Evolutionary conservation across 2,888 invertebrate species (phyloP).

Genomic region (Drosophila prolongata): DNA sequence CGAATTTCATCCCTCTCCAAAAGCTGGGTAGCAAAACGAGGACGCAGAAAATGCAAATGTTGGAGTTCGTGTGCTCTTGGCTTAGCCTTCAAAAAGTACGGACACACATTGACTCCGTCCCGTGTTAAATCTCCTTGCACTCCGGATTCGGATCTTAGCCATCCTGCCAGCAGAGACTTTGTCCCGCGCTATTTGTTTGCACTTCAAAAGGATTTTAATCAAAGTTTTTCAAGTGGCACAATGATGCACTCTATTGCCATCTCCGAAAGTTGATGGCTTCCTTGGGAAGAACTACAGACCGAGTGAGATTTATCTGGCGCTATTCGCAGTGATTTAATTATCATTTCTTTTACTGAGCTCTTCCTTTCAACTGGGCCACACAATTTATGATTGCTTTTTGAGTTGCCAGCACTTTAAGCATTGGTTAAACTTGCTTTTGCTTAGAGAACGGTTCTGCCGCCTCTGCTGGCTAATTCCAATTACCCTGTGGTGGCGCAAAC

Average conservation of each 20-base stretch:
- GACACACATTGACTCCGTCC: constrained; percentile 61
- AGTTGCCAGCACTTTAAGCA: constrained; percentile 9
- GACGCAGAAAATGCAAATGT: constrained; percentile 56
- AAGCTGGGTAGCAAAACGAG: constrained; percentile 47
- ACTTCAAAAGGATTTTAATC: constrained; percentile 78
- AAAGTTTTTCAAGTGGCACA: constrained; percentile 73
- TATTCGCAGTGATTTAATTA: constrained; percentile 73
- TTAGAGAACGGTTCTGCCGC: neutral
- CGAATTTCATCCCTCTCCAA: no score
- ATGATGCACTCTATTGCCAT: constrained; percentile 34
- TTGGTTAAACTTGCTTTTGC: neutral
- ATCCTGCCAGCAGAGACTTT: constrained; percentile 51
- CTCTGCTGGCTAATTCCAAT: constrained; percentile 28
- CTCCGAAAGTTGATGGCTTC: constrained; percentile 45
- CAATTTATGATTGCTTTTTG: constrained; percentile 43
- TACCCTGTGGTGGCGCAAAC: constrained; percentile 35
- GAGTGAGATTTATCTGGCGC: constrained; percentile 63
- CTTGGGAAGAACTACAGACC: constrained; percentile 15
- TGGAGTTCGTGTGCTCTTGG: constrained; percentile 42
- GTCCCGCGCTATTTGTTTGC: constrained; percentile 75
- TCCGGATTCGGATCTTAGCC: neutral
- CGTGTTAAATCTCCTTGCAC: constrained; percentile 14
- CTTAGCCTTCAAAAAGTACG: constrained; percentile 65
- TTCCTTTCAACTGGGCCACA: constrained; percentile 18
- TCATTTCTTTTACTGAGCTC: constrained; percentile 41